These are phyloP conservation scores for Peribatodes rhomboidaria DNA, from an alignment of 2,888 invertebrate species.

Conservation along the genomic window DNA sequence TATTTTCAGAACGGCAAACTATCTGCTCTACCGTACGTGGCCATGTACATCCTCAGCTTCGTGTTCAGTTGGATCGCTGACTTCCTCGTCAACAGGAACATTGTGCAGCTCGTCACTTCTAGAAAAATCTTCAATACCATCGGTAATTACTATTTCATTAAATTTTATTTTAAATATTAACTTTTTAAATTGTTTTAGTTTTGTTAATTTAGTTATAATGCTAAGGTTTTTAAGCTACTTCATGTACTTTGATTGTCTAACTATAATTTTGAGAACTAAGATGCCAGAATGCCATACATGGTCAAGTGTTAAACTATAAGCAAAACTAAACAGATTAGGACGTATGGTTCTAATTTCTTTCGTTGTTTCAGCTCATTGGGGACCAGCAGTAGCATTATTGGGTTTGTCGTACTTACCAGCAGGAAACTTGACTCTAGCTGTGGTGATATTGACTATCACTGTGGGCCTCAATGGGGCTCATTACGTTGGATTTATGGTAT, in stretches of 20 bases:
- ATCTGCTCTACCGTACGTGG: constrained; percentile 91
- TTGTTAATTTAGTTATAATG: no score
- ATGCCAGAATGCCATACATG: neutral
- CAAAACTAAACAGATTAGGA: neutral
- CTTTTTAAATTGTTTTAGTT: constrained; percentile 61
- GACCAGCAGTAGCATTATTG: constrained; percentile 90
- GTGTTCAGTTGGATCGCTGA: constrained; percentile 90
- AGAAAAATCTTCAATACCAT: constrained; percentile 90
- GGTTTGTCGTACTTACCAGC: constrained; percentile 86
- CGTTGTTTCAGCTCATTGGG: constrained; percentile 85
- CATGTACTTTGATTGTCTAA: no score
- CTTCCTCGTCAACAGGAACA: constrained; percentile 84
- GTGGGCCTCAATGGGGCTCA: constrained; percentile 92
- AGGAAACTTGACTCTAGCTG: constrained; percentile 86
- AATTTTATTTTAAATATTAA: no score
- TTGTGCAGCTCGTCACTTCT: constrained; percentile 81
- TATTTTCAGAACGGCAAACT: constrained; percentile 88
- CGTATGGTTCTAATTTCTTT: neutral
- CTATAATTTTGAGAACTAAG: no score
- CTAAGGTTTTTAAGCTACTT: no score
- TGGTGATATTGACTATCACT: constrained; percentile 89
- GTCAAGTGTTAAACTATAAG: neutral
- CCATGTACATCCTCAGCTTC: constrained; percentile 91
- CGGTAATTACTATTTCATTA: constrained; percentile 63
- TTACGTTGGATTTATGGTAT: constrained; percentile 90